Conservation (phyloP, 1,140 invertebrate genomes). For the Caligus rogercresseyi region DNA sequence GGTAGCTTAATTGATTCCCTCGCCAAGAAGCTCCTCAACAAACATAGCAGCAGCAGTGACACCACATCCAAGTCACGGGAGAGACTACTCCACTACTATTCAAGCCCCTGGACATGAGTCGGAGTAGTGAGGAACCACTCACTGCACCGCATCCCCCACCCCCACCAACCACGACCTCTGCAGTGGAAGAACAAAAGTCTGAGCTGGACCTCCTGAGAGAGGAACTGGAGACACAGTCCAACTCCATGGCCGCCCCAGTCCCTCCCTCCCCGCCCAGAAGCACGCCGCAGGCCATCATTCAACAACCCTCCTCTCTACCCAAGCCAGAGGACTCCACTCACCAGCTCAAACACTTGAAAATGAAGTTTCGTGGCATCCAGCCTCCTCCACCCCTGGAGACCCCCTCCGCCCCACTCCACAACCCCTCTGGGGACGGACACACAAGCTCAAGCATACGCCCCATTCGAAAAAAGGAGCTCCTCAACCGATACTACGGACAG, state of each 20-base stretch:
- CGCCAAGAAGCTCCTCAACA: neutral
- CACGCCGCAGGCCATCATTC: no score
- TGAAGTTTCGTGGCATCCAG: constrained; percentile 7
- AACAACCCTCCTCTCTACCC: neutral
- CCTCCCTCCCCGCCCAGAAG: neutral
- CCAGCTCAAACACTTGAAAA: constrained; percentile 1
- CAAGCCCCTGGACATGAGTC: constrained; percentile 13
- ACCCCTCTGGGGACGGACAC: neutral
- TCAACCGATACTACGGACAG: constrained; percentile 15
- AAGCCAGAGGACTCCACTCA: neutral
- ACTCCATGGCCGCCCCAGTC: neutral
- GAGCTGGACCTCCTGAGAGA: constrained; percentile 5
- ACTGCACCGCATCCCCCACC: neutral
- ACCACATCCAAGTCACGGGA: no score
- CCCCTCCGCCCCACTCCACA: neutral
- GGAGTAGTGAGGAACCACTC: no score
- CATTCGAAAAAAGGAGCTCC: constrained; percentile 15
- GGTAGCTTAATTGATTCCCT: neutral
- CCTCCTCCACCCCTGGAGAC: neutral
- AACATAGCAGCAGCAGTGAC: neutral
- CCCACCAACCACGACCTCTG: neutral
- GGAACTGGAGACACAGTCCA: constrained; percentile 1
- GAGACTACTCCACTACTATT: no score
- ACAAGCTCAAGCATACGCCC: neutral
- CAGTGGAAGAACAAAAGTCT: constrained; percentile 4